Evolutionary conservation across 2,797 vertebrate species (phyloP).

Genomic region (Takifugu ocellatus): DNA sequence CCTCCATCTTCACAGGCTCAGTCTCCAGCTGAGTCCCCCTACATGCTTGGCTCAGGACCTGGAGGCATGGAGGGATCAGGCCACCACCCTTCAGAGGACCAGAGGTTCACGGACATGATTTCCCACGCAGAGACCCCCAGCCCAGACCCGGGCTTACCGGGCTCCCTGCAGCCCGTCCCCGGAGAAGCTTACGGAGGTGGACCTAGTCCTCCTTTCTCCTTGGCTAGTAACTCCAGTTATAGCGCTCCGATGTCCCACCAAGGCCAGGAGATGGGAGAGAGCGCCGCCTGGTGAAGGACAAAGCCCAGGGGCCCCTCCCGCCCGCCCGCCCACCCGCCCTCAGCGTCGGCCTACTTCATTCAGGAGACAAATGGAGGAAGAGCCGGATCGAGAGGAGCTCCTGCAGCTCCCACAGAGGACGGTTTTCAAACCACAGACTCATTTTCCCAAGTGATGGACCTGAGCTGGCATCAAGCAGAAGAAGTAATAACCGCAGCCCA

Average conservation of each 20-base stretch:
- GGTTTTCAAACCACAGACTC: slow-evolving; percentile 38
- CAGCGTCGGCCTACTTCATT: slow-evolving; percentile 35
- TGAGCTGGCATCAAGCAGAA: slow-evolving; percentile 19
- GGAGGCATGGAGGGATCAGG: slow-evolving; percentile 87
- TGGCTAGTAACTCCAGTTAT: slow-evolving; percentile 92
- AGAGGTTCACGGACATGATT: slow-evolving; percentile 98
- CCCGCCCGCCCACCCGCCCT: slow-evolving; percentile 39
- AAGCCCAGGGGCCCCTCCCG: slow-evolving; percentile 32
- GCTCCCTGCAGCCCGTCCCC: slow-evolving; percentile 87
- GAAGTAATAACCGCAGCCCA: slow-evolving; percentile 27
- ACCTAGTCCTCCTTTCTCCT: slow-evolving; percentile 92
- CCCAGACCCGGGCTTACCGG: slow-evolving; percentile 88
- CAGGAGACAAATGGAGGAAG: slow-evolving; percentile 46
- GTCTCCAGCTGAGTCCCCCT: slow-evolving; percentile 90
- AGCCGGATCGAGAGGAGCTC: slow-evolving; percentile 22
- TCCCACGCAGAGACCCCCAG: slow-evolving; percentile 94
- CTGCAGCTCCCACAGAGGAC: slow-evolving; percentile 45
- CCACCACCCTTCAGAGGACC: slow-evolving; percentile 91
- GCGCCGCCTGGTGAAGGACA: slow-evolving; percentile 86
- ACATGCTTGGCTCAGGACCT: slow-evolving; percentile 88
- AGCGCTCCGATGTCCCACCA: slow-evolving; percentile 89
- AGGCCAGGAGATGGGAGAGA: slow-evolving; percentile 91
- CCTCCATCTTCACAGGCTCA: slow-evolving; percentile 96
- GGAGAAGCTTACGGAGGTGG: slow-evolving; percentile 91
- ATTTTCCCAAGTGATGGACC: slow-evolving; percentile 38